Percentiles rank a stretch among this genome's conserved stretches.
phyloP scores from a whole-genome alignment of 53 echinoderm and acorn worm species.

The Echinometra lucunter region DNA sequence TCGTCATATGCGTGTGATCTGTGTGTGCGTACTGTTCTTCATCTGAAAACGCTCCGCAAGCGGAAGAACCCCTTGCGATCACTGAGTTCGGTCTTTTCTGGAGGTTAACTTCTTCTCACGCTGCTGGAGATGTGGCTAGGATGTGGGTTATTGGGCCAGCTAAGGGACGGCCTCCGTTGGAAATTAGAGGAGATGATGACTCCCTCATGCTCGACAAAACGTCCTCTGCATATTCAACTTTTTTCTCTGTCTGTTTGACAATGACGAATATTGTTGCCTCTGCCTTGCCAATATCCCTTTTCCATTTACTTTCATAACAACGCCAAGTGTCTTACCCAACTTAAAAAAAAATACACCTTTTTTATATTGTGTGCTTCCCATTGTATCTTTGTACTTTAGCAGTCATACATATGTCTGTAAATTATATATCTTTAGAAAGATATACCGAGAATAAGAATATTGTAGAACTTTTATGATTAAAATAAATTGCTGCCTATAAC shows the following conservation, averaged over 20 bases:
- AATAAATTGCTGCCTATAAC: no score
- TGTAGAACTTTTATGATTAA: no score
- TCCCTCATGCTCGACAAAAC: neutral
- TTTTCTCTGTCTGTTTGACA: neutral
- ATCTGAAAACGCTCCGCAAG: slow-evolving; percentile 49
- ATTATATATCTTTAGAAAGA: no score
- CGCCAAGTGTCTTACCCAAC: no score
- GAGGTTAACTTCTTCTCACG: slow-evolving; percentile 20
- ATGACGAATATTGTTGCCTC: slow-evolving; percentile 6
- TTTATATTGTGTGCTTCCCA: no score
- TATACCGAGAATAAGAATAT: no score
- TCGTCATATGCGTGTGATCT: slow-evolving; percentile 33
- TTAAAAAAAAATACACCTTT: no score
- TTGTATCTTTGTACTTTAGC: no score
- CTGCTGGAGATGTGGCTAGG: neutral
- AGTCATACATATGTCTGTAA: no score
- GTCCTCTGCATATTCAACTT: slow-evolving; percentile 1
- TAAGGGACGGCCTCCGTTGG: neutral
- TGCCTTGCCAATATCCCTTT: neutral
- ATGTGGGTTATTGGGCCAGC: slow-evolving; percentile 5
- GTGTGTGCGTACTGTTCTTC: slow-evolving; percentile 7
- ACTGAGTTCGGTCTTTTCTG: slow-evolving; percentile 44
- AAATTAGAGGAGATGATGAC: slow-evolving; percentile 11
- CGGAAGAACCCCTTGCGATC: slow-evolving; percentile 6
- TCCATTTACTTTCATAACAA: no score